Conservation (phyloP, 2,888 invertebrate genomes). For the Caenorhabditis auriculariae region DNA sequence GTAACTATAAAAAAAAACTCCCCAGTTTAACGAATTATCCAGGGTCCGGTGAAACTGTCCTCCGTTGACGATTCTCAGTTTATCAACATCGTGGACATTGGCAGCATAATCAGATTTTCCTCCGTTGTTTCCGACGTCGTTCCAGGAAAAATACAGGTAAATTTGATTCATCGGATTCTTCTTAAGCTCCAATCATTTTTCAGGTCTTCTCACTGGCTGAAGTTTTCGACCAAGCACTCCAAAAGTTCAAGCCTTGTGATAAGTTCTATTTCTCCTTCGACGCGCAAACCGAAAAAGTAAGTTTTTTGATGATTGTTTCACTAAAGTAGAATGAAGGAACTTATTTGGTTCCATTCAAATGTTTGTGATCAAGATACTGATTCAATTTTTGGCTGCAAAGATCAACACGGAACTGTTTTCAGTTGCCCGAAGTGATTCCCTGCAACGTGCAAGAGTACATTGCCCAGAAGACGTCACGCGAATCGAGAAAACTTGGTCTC, state of each 20-base stretch:
- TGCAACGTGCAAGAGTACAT: conserved; percentile 20
- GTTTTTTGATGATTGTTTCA: too few species aligned
- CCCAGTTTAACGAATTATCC: neutral
- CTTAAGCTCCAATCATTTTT: neutral
- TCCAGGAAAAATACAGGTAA: conserved; percentile 14
- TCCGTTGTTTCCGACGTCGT: conserved; percentile 17
- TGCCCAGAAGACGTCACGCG: conserved; percentile 21
- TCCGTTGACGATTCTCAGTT: conserved; percentile 22
- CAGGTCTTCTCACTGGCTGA: conserved; percentile 19
- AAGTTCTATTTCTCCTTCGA: conserved; percentile 20
- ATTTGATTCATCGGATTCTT: neutral
- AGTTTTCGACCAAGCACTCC: conserved; percentile 10
- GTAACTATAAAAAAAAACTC: neutral
- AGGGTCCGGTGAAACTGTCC: conserved; percentile 5
- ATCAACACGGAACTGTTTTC: too few species aligned
- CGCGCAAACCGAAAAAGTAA: too few species aligned
- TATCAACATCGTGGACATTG: conserved; percentile 20
- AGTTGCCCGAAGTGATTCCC: conserved; percentile 14
- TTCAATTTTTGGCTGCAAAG: too few species aligned
- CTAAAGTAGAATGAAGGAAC: too few species aligned
- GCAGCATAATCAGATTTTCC: conserved; percentile 18
- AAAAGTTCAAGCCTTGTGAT: conserved; percentile 17
- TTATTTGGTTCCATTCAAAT: too few species aligned
- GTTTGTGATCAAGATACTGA: too few species aligned
- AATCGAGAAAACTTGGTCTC: too few species aligned